Evolutionary conservation across 2,113 vertebrate genomes (phyloP), one percentile per base, ranked within the genome.

Genomic region (Australoheros scitulus): DNA sequence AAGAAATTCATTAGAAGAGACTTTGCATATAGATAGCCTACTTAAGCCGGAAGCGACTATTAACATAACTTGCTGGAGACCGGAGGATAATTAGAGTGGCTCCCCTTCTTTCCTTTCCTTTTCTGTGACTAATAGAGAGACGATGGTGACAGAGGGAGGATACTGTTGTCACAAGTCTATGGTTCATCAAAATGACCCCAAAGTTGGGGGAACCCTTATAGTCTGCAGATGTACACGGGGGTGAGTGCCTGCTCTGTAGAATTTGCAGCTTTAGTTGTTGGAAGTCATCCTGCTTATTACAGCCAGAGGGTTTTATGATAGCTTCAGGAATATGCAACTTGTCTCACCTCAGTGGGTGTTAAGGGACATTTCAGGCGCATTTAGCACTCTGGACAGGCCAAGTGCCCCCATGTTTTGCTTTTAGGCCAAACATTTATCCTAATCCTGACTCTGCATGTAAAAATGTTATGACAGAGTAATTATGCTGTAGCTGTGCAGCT

Each of bases 11-110:
- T 96, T 94, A 95, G 91, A 90, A 87, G 82, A 93, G 95, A 92
- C 95, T 95, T 95, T 96, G 96, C 96, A 96, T 96, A 96, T 96
- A 96, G 95, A 96, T 95, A 95, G 96, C 94, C 95, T 96, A 94
- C 93, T 96, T 96, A 96, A 94, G 92, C 87, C 79, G 86, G 90
- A 90, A 93, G 84, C 86, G 22, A 75, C 90, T 89, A 94, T 96
- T 96, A 96, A 93, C 93, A 94, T 94, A 95, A 94, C 93, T 92
- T 94, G 92, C 86, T 55, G 91, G 92, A 72, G 87, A 93, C 85
- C 70, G 83, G 60, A 77, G 91, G 93, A 93, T 95, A 94, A 95
- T 96, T 95, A 94, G 88, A 91, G 83, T 59, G 87, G 79, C 84
- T 92, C 83, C 81, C 85, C 89, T 90, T 86, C 82, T 75, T 87